phyloP scores from a whole-genome alignment of 2,888 invertebrate genomes.

The Junonia oenone region DNA sequence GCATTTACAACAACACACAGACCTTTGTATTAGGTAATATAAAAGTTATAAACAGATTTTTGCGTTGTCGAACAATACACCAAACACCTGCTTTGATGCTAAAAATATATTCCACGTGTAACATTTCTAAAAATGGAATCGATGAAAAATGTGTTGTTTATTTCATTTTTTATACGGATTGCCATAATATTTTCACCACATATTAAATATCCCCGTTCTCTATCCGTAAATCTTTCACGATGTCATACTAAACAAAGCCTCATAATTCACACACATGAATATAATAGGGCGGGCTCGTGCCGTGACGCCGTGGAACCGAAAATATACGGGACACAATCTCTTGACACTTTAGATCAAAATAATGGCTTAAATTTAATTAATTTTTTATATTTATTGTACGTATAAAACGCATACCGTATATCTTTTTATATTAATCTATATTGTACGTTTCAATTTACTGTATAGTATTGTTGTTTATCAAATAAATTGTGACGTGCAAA shows the following conservation, averaged over 20 bases:
- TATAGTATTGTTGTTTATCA: too few species aligned
- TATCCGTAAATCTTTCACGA: constrained; percentile 37
- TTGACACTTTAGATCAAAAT: neutral
- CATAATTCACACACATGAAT: constrained; percentile 53
- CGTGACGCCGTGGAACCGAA: constrained; percentile 12
- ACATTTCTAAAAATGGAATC: neutral
- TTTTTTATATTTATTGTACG: neutral
- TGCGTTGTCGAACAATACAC: too few species aligned
- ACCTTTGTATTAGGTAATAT: too few species aligned
- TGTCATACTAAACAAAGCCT: constrained; percentile 29
- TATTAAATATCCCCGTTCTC: constrained; percentile 14
- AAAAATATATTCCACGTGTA: neutral
- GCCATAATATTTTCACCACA: neutral
- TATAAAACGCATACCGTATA: neutral
- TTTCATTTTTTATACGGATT: constrained; percentile 1
- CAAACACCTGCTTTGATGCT: too few species aligned
- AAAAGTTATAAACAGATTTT: too few species aligned
- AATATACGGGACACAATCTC: constrained; percentile 3
- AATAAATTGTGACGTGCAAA: too few species aligned
- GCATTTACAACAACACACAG: too few species aligned
- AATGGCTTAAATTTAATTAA: neutral
- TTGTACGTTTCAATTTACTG: neutral
- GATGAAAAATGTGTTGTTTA: neutral
- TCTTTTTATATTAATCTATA: neutral
- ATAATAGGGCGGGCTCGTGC: constrained; percentile 17